Conservation (phyloP, 2,797 vertebrate genomes). For the Protosalanx chinensis region DNA sequence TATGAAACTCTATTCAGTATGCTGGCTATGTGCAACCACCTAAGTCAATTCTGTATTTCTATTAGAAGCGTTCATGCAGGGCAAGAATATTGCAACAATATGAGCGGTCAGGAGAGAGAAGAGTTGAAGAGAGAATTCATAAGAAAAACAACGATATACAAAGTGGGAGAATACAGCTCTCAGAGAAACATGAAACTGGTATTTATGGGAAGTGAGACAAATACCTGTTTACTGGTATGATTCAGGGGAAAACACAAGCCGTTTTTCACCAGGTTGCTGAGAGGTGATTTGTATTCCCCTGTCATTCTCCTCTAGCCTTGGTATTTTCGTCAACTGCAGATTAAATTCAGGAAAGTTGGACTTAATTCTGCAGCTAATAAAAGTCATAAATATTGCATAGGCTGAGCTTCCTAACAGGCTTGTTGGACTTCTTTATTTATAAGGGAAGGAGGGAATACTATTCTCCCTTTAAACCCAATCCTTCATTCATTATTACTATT, state of each 20-base stretch:
- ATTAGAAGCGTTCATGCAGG: background rate
- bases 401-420: constrained; percentile 23
- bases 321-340: constrained; percentile 42
- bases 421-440: constrained; percentile 15
- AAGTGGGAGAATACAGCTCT: background rate
- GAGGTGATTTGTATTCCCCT: constrained; percentile 47
- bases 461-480: background rate
- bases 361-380: constrained; percentile 49
- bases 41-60: background rate
- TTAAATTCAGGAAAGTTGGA: constrained; percentile 47
- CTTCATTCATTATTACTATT: constrained; percentile 6
- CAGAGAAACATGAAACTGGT: constrained; percentile 20
- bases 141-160: no score
- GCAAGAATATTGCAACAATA: background rate
- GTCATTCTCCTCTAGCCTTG: constrained; percentile 30
- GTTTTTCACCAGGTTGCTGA: constrained; percentile 28
- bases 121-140: background rate
- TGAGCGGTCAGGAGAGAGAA: background rate
- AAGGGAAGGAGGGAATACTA: background rate
- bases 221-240: constrained; percentile 23
- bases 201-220: constrained; percentile 37
- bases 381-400: constrained; percentile 50
- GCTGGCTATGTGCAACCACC: background rate
- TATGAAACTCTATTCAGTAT: background rate
- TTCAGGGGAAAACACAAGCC: constrained; percentile 20